Conservation (phyloP, 1,140 invertebrate genomes). For the Carposina sasakii region DNA sequence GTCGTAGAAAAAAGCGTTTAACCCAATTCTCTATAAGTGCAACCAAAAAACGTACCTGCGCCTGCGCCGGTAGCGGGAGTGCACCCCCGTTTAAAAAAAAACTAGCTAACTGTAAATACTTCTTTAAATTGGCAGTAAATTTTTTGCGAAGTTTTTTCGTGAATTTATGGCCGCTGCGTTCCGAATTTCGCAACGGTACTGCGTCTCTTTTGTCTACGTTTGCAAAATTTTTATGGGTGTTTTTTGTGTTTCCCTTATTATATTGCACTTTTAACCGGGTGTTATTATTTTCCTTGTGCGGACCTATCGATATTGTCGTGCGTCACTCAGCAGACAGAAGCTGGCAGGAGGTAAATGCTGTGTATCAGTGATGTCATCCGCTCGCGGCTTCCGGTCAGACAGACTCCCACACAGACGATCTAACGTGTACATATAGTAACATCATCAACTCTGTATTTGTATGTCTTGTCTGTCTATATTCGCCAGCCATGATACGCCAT, state of each 20-base stretch:
- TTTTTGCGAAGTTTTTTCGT: constrained; percentile 28
- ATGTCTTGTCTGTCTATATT: too few species aligned
- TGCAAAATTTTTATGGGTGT: constrained; percentile 26
- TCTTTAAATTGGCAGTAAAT: constrained; percentile 20
- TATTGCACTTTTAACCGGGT: constrained; percentile 28
- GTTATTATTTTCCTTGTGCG: constrained; percentile 12
- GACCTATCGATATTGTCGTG: constrained; percentile 22
- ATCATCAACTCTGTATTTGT: too few species aligned
- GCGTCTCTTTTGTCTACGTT: constrained; percentile 36
- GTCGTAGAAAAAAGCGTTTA: constrained; percentile 52
- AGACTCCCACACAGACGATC: constrained; percentile 16
- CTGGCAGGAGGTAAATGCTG: constrained; percentile 26
- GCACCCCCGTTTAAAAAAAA: constrained; percentile 43
- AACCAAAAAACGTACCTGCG: constrained; percentile 55
- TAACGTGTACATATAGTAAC: too few species aligned
- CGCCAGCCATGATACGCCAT: too few species aligned
- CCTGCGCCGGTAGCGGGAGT: constrained; percentile 49
- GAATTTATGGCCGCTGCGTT: constrained; percentile 43
- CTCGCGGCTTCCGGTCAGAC: constrained; percentile 34
- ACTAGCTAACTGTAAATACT: constrained; percentile 45
- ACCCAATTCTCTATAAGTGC: constrained; percentile 60
- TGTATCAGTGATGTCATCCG: constrained; percentile 43
- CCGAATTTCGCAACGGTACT: constrained; percentile 49
- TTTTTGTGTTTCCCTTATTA: constrained; percentile 26
- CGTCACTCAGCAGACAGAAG: constrained; percentile 36